phyloP scores from a whole-genome alignment of 2,888 invertebrate genomes.

The Andrena praecox region DNA sequence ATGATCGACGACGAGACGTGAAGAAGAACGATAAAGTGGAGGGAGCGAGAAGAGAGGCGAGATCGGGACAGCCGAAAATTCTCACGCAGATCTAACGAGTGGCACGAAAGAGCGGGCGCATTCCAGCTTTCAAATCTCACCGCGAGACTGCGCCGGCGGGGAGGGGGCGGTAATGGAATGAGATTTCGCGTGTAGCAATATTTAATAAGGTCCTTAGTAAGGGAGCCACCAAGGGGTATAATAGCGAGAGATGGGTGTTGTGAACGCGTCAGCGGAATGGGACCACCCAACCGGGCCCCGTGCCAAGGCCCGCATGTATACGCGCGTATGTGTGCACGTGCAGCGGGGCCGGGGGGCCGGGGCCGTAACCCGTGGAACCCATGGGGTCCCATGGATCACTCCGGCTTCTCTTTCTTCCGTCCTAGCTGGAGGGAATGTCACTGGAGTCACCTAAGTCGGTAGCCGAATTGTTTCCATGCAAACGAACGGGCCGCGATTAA shows the following conservation, averaged over 20 bases:
- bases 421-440: conserved; percentile 70
- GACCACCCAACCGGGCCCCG: conserved; percentile 82
- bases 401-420: conserved; percentile 48
- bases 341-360: conserved; percentile 56
- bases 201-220: conserved; percentile 83
- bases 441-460: conserved; percentile 75
- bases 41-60: background rate
- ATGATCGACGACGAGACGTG: conserved; percentile 39
- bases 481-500: conserved; percentile 74
- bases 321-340: conserved; percentile 56
- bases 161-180: conserved; percentile 68
- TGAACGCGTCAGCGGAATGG: conserved; percentile 83
- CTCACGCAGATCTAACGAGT: conserved; percentile 72
- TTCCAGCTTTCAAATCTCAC: conserved; percentile 66
- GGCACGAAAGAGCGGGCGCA: conserved; percentile 66
- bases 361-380: conserved; percentile 70
- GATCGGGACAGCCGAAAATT: conserved; percentile 56
- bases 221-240: conserved; percentile 77
- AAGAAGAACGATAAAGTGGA: too few relatives aligned
- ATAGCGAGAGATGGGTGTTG: conserved; percentile 82
- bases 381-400: conserved; percentile 77
- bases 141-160: conserved; percentile 22
- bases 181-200: conserved; percentile 80
- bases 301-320: conserved; percentile 78
- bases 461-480: conserved; percentile 76